Evolutionary conservation across 1,140 invertebrate genomes (phyloP), one percentile per base, ranked within the genome.

Genomic region (Ganaspis sp.): DNA sequence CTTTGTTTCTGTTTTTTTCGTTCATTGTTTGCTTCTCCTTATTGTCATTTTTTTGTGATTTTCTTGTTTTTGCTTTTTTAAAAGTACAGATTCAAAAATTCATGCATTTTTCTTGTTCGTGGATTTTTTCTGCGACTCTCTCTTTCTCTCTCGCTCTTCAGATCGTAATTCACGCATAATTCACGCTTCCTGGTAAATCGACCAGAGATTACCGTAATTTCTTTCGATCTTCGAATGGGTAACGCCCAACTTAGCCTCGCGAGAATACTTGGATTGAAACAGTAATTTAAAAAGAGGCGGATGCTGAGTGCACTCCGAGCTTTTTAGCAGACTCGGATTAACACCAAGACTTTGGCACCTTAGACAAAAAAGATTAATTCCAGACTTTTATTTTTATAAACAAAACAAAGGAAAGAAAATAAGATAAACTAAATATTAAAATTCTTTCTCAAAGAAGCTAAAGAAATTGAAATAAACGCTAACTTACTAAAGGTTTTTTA

Each of bases 81-180:
- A n/a, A n/a, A n/a, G n/a, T n/a, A n/a, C n/a, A n/a, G n/a, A n/a
- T n/a, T n/a, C n/a, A n/a, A n/a, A n/a, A 34, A 34, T 34, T 3
- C 29, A 34, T 34, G 29, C 29, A 34, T 54, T 23, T 54, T 54
- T 19, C 17, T 29, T 26, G 2, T 0, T n/a, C 15, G 11, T 29
- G 4, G 1, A 29, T n/a, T 64, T n/a, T 29, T 34, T 64, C 15
- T 34, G 15, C 11, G 21, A 29, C 21, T 64, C 11, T 64, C 23
- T 12, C 54, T 12, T 26, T 58, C 54, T 58, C 23, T 58, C 23
- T n/a, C 6, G 45, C 45, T 29, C 4, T 12, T 26, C 58, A 1
- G 12, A 64, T 64, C 58, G 58, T 64, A 64, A 64, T 64, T 64
- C 58, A 64, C 58, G 58, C 58, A 34, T 64, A 64, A 64, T 64